These are phyloP conservation scores for Gnatocerus cornutus DNA, from an alignment of 2,888 invertebrate species.

Conservation along the genomic window DNA sequence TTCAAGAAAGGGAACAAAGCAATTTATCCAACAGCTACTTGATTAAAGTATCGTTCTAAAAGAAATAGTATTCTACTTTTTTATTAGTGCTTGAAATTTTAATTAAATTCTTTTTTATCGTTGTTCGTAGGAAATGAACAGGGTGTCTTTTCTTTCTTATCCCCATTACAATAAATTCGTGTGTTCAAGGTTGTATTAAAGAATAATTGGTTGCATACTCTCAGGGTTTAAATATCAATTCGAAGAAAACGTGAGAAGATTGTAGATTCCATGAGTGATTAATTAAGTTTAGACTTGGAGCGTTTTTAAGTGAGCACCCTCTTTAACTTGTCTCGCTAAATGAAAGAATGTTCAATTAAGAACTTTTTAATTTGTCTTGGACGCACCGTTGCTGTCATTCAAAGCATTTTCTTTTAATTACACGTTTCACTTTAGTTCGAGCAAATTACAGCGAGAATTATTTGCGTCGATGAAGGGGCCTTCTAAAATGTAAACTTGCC, in stretches of 20 bases:
- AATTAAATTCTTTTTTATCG: slow-evolving; percentile 50
- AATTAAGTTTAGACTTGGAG: slow-evolving; percentile 61
- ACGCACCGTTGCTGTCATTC: slow-evolving; percentile 55
- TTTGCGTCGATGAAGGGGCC: not conserved
- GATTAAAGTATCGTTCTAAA: slow-evolving; percentile 59
- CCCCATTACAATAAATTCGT: slow-evolving; percentile 25
- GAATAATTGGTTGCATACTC: slow-evolving; percentile 48
- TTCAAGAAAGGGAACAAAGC: slow-evolving; percentile 55
- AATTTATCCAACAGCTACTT: slow-evolving; percentile 57
- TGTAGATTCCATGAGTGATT: slow-evolving; percentile 61
- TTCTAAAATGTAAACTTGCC: slow-evolving; percentile 20
- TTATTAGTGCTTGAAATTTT: slow-evolving; percentile 48
- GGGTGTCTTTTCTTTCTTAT: not conserved
- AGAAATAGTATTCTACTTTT: slow-evolving; percentile 53
- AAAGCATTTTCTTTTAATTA: slow-evolving; percentile 60
- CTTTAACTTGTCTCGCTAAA: slow-evolving; percentile 52
- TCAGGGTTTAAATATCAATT: slow-evolving; percentile 49
- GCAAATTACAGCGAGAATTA: slow-evolving; percentile 39
- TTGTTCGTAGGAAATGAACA: slow-evolving; percentile 18
- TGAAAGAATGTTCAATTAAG: slow-evolving; percentile 64
- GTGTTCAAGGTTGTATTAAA: slow-evolving; percentile 18
- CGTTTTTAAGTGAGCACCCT: slow-evolving; percentile 57
- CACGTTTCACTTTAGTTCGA: slow-evolving; percentile 55
- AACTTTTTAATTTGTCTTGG: slow-evolving; percentile 64
- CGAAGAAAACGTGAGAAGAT: slow-evolving; percentile 57